Base-by-base conservation (phyloP, 2,888 invertebrate species). In the Rhorus exstirpatorius region DNA sequence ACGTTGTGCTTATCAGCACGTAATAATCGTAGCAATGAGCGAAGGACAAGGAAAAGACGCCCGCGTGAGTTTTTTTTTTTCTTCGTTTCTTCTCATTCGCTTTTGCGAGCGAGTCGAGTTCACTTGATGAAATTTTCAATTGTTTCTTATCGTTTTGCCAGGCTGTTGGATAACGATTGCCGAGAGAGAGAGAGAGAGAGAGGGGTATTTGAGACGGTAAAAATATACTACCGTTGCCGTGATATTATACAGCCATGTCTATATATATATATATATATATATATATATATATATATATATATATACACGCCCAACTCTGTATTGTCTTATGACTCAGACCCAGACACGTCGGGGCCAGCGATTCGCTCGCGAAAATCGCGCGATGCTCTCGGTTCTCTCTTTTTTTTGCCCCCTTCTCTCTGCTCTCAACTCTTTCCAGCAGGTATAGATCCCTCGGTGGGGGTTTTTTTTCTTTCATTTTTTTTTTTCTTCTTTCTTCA, bases 281-380 rank as follows among this genome's bases (percentile, higher is more conserved):
- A n/a, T n/a, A n/a, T n/a, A n/a, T n/a, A n/a, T n/a, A n/a, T n/a
- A n/a, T n/a, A n/a, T n/a, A n/a, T n/a, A n/a, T n/a, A n/a, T n/a
- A n/a, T n/a, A n/a, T n/a, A n/a, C n/a, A n/a, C n/a, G n/a, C n/a
- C n/a, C n/a, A n/a, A n/a, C n/a, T n/a, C 4, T 51, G 12, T 46
- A 60, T 35, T 60, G n/a, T 21, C 35, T 63, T 65, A 38, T 76
- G 61, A 74, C 44, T 74, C 70, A 65, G 61, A 31, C 14, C 60
- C 55, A 70, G 72, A 61, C 60, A 61, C 81, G 58, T 67, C 60
- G 81, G 61, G 46, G 61, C 46, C 81, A 17, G 21, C 61, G 68
- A 77, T 77, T 81, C 68, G 81, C 77, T 77, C 38, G 68, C 26
- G 61, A 68, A 81, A 81, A 81, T 81, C 77, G 61, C 72, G 77